A percentile compares a stretch with the other conserved stretches of the same genome.
These are phyloP conservation scores for Mastomys natalensis DNA, from an alignment of 2,113 vertebrate species.

Conservation along the genomic window DNA sequence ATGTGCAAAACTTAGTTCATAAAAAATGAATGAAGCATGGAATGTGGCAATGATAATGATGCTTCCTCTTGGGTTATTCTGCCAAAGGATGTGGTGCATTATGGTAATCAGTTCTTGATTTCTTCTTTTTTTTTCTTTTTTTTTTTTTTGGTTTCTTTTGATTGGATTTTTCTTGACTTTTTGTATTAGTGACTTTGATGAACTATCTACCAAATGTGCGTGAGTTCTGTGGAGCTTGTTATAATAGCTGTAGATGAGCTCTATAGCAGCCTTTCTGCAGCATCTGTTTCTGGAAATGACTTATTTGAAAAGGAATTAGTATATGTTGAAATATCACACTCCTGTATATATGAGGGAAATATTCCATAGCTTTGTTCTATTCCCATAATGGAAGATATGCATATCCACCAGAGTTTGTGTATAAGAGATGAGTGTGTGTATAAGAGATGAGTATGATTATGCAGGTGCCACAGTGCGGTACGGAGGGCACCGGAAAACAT, in stretches of 20 bases:
- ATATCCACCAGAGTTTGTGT: not conserved
- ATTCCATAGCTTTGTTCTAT: not conserved
- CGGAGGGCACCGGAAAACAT: no score
- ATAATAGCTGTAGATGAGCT: not conserved
- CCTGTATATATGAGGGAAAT: not conserved
- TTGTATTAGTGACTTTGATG: constrained; percentile 80
- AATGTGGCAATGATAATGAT: constrained; percentile 71
- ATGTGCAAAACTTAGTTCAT: constrained; percentile 79
- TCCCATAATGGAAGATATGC: not conserved
- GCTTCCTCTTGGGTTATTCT: constrained; percentile 73
- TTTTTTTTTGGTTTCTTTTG: constrained; percentile 46
- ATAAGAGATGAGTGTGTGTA: not conserved
- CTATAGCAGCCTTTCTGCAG: not conserved
- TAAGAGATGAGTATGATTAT: not conserved
- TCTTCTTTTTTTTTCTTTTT: not conserved
- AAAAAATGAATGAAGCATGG: constrained; percentile 82
- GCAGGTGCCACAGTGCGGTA: not conserved
- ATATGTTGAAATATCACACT: not conserved
- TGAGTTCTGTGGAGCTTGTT: not conserved
- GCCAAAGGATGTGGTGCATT: constrained; percentile 68
- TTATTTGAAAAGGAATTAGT: constrained; percentile 15
- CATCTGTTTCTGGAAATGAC: not conserved
- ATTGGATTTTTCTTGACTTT: constrained; percentile 67
- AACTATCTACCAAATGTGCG: constrained; percentile 45
- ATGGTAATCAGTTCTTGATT: constrained; percentile 55